These are phyloP conservation scores for Ctena decussata DNA, from an alignment of 2,888 invertebrate species.

Conservation along the genomic window DNA sequence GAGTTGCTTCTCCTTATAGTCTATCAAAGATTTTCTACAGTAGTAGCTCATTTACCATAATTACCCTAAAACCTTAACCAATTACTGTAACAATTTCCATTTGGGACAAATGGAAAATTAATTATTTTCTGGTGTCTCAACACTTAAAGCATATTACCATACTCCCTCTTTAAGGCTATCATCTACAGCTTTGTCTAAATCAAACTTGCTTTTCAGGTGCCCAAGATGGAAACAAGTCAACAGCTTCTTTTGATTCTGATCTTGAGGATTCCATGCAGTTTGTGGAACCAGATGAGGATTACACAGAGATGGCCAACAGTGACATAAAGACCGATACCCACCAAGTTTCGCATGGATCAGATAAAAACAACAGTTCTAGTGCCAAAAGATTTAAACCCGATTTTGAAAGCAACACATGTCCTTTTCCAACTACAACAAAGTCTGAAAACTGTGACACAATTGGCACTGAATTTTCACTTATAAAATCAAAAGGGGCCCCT, in stretches of 20 bases:
- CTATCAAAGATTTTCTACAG: too few relatives aligned
- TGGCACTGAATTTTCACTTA: slow-evolving; percentile 1
- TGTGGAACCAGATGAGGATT: slow-evolving; percentile 56
- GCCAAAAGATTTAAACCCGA: slow-evolving; percentile 43
- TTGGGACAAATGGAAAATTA: too few relatives aligned
- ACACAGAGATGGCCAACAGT: not conserved
- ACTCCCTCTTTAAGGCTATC: too few relatives aligned
- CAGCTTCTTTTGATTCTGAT: slow-evolving; percentile 53
- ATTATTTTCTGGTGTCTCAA: too few relatives aligned
- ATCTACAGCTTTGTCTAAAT: too few relatives aligned
- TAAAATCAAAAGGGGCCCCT: not conserved
- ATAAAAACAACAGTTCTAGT: not conserved
- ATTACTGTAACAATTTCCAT: too few relatives aligned
- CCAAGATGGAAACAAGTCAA: not conserved
- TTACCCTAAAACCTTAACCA: too few relatives aligned
- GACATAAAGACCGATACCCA: not conserved
- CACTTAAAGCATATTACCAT: too few relatives aligned
- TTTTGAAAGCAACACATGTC: slow-evolving; percentile 21
- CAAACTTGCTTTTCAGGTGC: not conserved
- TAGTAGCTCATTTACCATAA: too few relatives aligned
- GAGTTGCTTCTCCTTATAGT: too few relatives aligned
- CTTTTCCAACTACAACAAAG: slow-evolving; percentile 9
- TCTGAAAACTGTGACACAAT: not conserved
- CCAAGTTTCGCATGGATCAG: not conserved
- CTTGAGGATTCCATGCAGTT: slow-evolving; percentile 65